A percentile compares a stretch with the other conserved stretches of the same genome.
phyloP scores from a whole-genome alignment of 1,140 invertebrate genomes.

The Conopomorpha cramerella region DNA sequence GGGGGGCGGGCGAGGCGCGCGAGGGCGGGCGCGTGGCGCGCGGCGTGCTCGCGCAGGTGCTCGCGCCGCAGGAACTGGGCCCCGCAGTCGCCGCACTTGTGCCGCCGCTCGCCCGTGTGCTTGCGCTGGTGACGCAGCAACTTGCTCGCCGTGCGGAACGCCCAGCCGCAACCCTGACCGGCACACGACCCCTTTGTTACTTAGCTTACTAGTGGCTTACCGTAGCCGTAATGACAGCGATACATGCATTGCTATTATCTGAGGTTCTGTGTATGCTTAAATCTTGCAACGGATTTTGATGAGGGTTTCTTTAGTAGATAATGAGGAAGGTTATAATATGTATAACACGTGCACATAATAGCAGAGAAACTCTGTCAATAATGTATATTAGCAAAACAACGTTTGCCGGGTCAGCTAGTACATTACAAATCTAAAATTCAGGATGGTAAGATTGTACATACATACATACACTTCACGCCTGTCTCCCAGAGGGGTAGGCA shows the following conservation, averaged over 20 bases:
- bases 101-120: conserved; percentile 71
- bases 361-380: no score
- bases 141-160: conserved; percentile 78
- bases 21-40: conserved; percentile 62
- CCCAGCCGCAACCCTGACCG: conserved; percentile 72
- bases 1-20: conserved; percentile 64
- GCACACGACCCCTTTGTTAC: background rate
- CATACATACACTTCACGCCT: no score
- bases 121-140: conserved; percentile 70
- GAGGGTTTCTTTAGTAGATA: background rate
- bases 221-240: background rate
- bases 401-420: no score
- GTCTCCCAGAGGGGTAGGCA: no score
- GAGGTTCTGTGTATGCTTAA: background rate
- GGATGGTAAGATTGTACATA: no score
- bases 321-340: background rate
- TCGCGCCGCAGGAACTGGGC: conserved; percentile 75
- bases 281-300: background rate
- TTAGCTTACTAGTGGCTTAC: background rate
- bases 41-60: conserved; percentile 73
- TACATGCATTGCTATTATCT: background rate
- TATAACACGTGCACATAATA: background rate
- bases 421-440: no score
- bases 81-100: conserved; percentile 66
- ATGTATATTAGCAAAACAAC: no score